Conservation (phyloP, 1,140 invertebrate genomes). For the Bombus huntii region DNA sequence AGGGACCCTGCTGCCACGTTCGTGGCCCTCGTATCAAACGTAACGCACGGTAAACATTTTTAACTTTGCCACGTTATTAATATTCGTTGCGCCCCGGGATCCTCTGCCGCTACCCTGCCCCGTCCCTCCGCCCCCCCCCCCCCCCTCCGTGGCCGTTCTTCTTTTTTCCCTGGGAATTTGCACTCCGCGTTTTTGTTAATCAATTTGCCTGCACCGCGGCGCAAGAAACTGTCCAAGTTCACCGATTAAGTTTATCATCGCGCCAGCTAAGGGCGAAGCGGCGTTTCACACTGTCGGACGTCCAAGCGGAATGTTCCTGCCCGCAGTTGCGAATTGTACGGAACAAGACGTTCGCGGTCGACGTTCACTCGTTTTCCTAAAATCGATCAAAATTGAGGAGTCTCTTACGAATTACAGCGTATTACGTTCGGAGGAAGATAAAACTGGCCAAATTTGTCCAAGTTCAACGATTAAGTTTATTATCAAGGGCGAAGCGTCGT, state of each 20-base stretch:
- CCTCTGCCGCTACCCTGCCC: slow-evolving; percentile 3
- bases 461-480: too few relatives aligned
- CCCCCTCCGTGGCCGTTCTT: not conserved
- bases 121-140: not conserved
- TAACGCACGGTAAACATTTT: slow-evolving; percentile 83
- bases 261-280: not conserved
- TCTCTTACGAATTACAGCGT: too few relatives aligned
- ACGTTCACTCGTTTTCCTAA: too few relatives aligned
- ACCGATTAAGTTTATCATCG: not conserved
- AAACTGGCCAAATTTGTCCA: too few relatives aligned
- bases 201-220: slow-evolving; percentile 3
- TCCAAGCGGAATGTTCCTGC: too few relatives aligned
- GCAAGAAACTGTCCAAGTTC: not conserved
- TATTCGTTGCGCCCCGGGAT: slow-evolving; percentile 78
- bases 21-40: slow-evolving; percentile 81
- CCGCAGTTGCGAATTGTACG: not conserved
- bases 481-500: too few relatives aligned
- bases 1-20: slow-evolving; percentile 79
- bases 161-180: slow-evolving; percentile 22
- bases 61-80: slow-evolving; percentile 83
- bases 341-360: too few relatives aligned
- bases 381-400: fast-evolving
- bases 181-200: slow-evolving; percentile 42
- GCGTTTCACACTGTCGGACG: not conserved
- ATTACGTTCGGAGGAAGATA: too few relatives aligned